Conservation (phyloP, 2,888 invertebrate genomes). For the Lacanobia oleracea region DNA sequence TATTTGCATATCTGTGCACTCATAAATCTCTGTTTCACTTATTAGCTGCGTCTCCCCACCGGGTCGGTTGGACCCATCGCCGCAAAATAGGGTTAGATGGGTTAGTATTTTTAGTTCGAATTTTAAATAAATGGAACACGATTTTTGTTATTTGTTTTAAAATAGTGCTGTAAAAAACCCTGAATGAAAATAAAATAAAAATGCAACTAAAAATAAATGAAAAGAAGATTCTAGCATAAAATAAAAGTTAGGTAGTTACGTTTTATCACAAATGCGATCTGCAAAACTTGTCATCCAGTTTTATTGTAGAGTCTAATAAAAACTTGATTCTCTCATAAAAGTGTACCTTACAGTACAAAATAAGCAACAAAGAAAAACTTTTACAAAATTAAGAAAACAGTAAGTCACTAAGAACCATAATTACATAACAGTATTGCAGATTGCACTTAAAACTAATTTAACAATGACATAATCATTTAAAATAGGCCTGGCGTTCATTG, state of each 20-base stretch:
- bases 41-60: conserved; percentile 83
- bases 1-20: conserved; percentile 90
- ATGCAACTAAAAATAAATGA: background rate
- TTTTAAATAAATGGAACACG: conserved; percentile 7
- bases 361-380: background rate
- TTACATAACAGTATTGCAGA: conserved; percentile 45
- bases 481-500: conserved; percentile 46
- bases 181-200: background rate
- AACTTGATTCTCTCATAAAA: background rate
- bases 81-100: conserved; percentile 71
- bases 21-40: conserved; percentile 91
- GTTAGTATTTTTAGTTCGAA: conserved; percentile 44
- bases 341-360: background rate
- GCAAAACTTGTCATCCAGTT: background rate
- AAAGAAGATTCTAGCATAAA: conserved; percentile 14
- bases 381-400: background rate
- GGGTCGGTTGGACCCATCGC: conserved; percentile 72
- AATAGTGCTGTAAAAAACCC: background rate
- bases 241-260: background rate
- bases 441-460: conserved; percentile 42
- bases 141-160: background rate
- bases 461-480: conserved; percentile 45
- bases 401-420: conserved; percentile 6
- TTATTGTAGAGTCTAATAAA: background rate
- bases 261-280: conserved; percentile 27